Percentiles rank a stretch among this genome's conserved stretches.
These are phyloP conservation scores for Drosophila recens DNA, from an alignment of 2,888 invertebrate genomes.

Conservation along the genomic window DNA sequence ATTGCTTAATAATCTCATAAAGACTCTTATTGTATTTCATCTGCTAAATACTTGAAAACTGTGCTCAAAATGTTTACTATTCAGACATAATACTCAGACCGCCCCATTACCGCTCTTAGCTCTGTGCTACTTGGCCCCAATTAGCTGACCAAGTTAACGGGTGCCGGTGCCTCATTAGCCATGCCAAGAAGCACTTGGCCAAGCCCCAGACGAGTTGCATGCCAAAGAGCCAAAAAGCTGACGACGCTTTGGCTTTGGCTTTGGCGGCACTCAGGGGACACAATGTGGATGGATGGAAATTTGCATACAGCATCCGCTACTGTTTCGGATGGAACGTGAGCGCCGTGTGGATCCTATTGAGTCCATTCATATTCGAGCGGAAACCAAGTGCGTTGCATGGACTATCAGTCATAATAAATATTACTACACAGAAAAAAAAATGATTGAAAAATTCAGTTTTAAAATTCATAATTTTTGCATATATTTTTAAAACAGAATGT, in stretches of 20 bases:
- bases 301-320: conserved; percentile 82
- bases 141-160: conserved; percentile 66
- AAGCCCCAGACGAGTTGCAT: conserved; percentile 65
- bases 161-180: conserved; percentile 64
- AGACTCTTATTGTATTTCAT: background rate
- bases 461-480: too few relatives aligned
- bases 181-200: conserved; percentile 74
- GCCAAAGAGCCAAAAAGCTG: conserved; percentile 50
- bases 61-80: conserved; percentile 51
- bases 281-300: conserved; percentile 57
- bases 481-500: too few relatives aligned
- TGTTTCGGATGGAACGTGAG: conserved; percentile 68
- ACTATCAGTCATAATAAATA: conserved; percentile 24
- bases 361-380: conserved; percentile 57
- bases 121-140: conserved; percentile 62
- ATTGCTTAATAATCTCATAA: background rate
- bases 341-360: conserved; percentile 40
- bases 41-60: conserved; percentile 3
- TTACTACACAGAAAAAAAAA: too few relatives aligned
- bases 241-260: conserved; percentile 59
- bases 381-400: conserved; percentile 35
- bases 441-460: too few relatives aligned
- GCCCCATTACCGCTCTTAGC: background rate
- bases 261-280: conserved; percentile 65
- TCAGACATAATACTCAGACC: conserved; percentile 22